Conservation (phyloP, 1,140 invertebrate genomes). For the Drosophila yakuba region DNA sequence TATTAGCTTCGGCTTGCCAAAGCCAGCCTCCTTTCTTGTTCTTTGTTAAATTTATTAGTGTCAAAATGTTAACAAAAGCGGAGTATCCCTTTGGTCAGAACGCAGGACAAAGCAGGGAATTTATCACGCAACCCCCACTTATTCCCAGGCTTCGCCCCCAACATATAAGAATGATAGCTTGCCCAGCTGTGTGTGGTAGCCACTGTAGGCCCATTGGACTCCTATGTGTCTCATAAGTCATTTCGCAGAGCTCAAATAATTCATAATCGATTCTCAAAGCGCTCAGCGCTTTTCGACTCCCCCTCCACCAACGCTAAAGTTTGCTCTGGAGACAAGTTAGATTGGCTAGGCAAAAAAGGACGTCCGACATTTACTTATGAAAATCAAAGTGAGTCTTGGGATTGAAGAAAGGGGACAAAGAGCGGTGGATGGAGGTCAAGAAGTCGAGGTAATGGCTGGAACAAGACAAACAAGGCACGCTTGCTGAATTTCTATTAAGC, state of each 20-base stretch:
- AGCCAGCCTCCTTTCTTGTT: too few species aligned
- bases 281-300: conserved; percentile 13
- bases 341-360: conserved; percentile 29
- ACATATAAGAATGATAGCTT: conserved; percentile 64
- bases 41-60: conserved; percentile 68
- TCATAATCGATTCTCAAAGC: conserved; percentile 80
- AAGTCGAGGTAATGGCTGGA: conserved; percentile 41
- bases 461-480: conserved; percentile 77
- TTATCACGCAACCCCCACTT: conserved; percentile 39
- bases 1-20: too few species aligned
- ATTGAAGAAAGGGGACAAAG: conserved; percentile 6
- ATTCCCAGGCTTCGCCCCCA: not conserved
- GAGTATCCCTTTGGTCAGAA: conserved; percentile 20
- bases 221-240: conserved; percentile 79
- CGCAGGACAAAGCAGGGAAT: conserved; percentile 30
- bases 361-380: conserved; percentile 78
- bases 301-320: conserved; percentile 6
- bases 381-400: conserved; percentile 77
- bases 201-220: conserved; percentile 52
- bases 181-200: conserved; percentile 37
- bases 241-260: conserved; percentile 82
- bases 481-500: conserved; percentile 80
- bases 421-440: not conserved
- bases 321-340: conserved; percentile 55
- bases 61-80: conserved; percentile 53